Percentiles rank a stretch among this genome's conserved stretches.
These are phyloP conservation scores for Eristalis tenax DNA, from an alignment of 2,888 invertebrate species.

Conservation along the genomic window DNA sequence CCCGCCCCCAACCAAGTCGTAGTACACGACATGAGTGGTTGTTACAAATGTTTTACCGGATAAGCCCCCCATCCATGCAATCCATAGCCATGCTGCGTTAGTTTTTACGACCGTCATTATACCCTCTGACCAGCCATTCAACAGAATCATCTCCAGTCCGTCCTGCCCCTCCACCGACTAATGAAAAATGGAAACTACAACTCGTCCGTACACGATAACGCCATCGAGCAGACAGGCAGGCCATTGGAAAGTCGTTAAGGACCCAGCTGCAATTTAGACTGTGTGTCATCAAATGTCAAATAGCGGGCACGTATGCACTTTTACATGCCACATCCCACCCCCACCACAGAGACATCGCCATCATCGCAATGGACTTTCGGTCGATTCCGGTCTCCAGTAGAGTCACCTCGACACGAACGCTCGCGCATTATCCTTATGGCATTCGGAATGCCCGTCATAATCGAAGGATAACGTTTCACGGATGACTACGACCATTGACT, in stretches of 20 bases:
- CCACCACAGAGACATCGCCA: neutral
- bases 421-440: constrained; percentile 35
- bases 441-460: constrained; percentile 46
- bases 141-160: neutral
- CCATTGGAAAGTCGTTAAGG: constrained; percentile 62
- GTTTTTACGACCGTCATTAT: neutral
- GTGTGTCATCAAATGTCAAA: constrained; percentile 54
- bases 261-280: constrained; percentile 49
- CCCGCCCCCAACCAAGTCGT: neutral
- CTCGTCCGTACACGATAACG: constrained; percentile 36
- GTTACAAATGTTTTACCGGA: neutral
- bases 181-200: constrained; percentile 52
- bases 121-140: neutral
- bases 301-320: constrained; percentile 50
- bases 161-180: constrained; percentile 12
- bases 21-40: neutral
- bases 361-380: neutral
- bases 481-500: constrained; percentile 29
- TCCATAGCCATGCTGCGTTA: neutral
- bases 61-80: neutral
- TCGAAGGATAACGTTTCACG: constrained; percentile 58
- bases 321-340: constrained; percentile 5
- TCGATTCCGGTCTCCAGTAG: neutral
- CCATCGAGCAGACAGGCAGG: constrained; percentile 13
- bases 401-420: neutral